phyloP scores from a whole-genome alignment of 2,888 invertebrate species.

The Hyposoter dolosus region DNA sequence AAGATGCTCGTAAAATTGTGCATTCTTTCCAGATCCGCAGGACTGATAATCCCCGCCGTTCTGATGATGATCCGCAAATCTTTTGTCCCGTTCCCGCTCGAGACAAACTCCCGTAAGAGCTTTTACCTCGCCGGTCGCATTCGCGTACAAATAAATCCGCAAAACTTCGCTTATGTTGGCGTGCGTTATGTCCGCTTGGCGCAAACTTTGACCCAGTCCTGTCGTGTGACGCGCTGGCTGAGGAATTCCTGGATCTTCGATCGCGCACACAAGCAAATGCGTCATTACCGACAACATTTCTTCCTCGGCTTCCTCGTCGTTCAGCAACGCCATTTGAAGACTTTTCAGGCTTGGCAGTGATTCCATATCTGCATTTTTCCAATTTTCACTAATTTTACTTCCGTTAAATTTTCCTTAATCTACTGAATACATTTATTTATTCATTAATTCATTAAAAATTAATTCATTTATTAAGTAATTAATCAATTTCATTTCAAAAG shows the following conservation, averaged over 20 bases:
- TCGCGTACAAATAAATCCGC: constrained; percentile 95
- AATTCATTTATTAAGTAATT: too few relatives aligned
- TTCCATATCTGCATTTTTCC: constrained; percentile 90
- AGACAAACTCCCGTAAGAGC: constrained; percentile 92
- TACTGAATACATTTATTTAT: too few relatives aligned
- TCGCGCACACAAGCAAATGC: constrained; percentile 95
- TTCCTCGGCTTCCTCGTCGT: constrained; percentile 93
- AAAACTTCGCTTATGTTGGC: constrained; percentile 96
- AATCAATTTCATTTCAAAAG: too few relatives aligned
- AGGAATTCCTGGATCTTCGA: constrained; percentile 97
- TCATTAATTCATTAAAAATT: too few relatives aligned
- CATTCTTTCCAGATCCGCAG: constrained; percentile 90
- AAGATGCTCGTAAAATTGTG: constrained; percentile 91
- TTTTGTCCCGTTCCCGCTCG: constrained; percentile 92
- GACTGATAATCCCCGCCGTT: constrained; percentile 89
- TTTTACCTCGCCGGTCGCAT: constrained; percentile 94
- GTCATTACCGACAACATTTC: constrained; percentile 95
- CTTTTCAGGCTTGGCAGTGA: constrained; percentile 94
- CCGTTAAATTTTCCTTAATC: background rate
- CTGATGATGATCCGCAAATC: constrained; percentile 94
- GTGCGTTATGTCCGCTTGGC: constrained; percentile 95
- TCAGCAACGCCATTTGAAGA: constrained; percentile 93
- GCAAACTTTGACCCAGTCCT: constrained; percentile 94
- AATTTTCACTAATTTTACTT: background rate
- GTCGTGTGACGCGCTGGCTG: constrained; percentile 96